These are phyloP conservation scores for Amblyopsis rosae DNA, from an alignment of 2,113 vertebrate species.

Conservation along the genomic window DNA sequence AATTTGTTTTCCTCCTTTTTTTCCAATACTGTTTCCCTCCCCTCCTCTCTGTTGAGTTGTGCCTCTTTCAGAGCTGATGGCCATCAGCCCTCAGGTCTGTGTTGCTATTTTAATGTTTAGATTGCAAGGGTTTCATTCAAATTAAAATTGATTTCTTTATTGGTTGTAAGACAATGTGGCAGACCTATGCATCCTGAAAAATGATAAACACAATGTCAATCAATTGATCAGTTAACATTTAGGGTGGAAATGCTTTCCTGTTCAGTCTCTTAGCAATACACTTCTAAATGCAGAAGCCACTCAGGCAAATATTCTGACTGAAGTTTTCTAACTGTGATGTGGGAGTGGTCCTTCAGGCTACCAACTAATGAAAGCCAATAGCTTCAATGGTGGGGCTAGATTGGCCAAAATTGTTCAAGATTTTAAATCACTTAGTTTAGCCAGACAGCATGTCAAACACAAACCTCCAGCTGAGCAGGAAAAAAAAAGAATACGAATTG, in stretches of 20 bases:
- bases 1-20: constrained; percentile 67
- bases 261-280: constrained; percentile 24
- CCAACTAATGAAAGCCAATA: constrained; percentile 66
- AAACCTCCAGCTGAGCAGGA: constrained; percentile 27
- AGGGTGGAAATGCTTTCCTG: constrained; percentile 15
- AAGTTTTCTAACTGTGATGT: constrained; percentile 65
- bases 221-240: constrained; percentile 2
- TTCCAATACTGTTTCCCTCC: constrained; percentile 44
- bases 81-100: constrained; percentile 18
- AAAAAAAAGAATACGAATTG: constrained; percentile 5
- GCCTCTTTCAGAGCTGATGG: constrained; percentile 39
- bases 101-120: constrained; percentile 20
- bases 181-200: background rate
- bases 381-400: constrained; percentile 49
- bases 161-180: background rate
- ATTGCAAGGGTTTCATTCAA: too few species aligned
- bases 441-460: constrained; percentile 45
- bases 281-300: constrained; percentile 27
- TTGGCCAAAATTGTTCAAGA: constrained; percentile 57
- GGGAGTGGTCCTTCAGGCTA: constrained; percentile 42
- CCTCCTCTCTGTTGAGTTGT: constrained; percentile 11
- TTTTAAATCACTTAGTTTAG: constrained; percentile 50
- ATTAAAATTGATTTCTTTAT: background rate
- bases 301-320: constrained; percentile 56
- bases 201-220: too few species aligned